Conservation (phyloP, 2,113 vertebrate genomes). For the Excalfactoria chinensis region DNA sequence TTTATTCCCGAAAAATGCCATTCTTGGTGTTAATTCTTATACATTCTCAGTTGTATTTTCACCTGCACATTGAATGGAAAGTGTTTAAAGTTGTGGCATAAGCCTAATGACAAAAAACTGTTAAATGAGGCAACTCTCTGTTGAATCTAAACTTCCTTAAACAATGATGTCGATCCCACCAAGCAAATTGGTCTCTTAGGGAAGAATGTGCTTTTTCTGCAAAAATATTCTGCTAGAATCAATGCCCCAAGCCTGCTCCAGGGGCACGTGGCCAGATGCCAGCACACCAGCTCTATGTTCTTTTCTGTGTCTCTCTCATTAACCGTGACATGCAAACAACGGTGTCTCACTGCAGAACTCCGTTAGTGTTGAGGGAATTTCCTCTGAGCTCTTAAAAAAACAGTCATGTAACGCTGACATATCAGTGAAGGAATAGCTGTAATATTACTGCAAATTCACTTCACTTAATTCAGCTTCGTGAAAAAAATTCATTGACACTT, state of each 20-base stretch:
- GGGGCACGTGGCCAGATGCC: not conserved
- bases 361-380: accelerated
- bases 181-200: not conserved
- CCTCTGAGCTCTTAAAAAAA: not conserved
- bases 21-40: not conserved
- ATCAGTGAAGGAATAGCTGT: not conserved
- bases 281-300: not conserved
- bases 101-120: not conserved
- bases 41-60: not conserved
- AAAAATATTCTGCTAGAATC: not conserved
- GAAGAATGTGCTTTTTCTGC: not conserved
- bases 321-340: not conserved
- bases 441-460: not conserved
- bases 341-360: accelerated
- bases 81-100: not conserved
- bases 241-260: not conserved
- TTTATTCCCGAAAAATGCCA: not conserved
- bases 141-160: not conserved
- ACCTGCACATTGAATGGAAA: not conserved
- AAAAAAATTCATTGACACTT: not conserved
- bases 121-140: not conserved
- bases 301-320: not conserved
- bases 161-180: not conserved
- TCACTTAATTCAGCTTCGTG: not conserved
- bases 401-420: not conserved